Evolutionary conservation across 1,140 invertebrate genomes (phyloP), one percentile per base, ranked within the genome.

Genomic region (Drosophila pectinifera): DNA sequence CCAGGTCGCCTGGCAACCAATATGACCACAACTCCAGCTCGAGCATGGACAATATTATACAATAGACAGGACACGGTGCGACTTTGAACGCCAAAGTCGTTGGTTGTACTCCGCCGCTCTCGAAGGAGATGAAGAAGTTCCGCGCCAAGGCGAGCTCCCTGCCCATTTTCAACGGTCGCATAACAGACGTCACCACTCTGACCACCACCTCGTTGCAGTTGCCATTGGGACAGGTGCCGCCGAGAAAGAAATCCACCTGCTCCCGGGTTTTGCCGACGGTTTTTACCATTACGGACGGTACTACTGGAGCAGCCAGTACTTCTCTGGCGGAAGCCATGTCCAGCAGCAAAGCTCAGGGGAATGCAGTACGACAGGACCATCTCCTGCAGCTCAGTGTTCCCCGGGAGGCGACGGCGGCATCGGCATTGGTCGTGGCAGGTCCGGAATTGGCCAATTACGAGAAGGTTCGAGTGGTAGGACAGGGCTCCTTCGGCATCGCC

Each of bases 401-500:
- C 7, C 64, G 67, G 26, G 79, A 83, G 24, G 41, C 75, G 0
- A 26, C 77, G 0, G 20, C 49, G 5, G 41, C 75, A 0, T 26
- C 77, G 0, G 20, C 49, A 5, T n/a, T 80, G 14, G 68, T 54
- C 26, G 73, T 80, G 3, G 72, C 64, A 3, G 91, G 86, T 6
- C 67, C 80, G 1, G 85, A 92, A 46, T 38, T 92, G 51, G 78
- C 74, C 39, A 91, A 92, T 64, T 92, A 92, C 46, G 90, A 92
- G 13, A 91, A 91, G 63, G 59, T 92, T 14, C 80, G 80, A 14
- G 73, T 91, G 6, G 91, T 92, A 14, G 91, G 91, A 0, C 91
- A 92, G 70, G 91, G 96, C 14, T 96, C 96, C 1, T 97, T 97
- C 92, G 96, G 96, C 16, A 95, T 95, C 14, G 96, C 96, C 22